Evolutionary conservation across 2,113 vertebrate genomes (phyloP), one percentile per base, ranked within the genome.

Genomic region (Eulemur rufifrons): DNA sequence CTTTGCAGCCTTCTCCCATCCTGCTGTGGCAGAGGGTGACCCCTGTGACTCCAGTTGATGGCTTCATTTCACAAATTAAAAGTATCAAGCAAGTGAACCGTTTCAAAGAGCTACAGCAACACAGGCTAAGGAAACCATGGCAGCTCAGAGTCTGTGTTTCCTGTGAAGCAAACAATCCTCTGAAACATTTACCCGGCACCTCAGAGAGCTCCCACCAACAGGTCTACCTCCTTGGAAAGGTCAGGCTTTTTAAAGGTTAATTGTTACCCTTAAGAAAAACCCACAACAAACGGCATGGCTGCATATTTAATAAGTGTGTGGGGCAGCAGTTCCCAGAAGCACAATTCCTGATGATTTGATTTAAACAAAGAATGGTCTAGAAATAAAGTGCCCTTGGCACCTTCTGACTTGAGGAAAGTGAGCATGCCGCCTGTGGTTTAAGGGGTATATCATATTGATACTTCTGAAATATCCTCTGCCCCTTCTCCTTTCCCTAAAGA

Each of bases 201-300:
- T 82, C 25, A 7, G 45, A 81, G 76, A 97, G 52, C 77, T 81
- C 89, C 77, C 14, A 15, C 9, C 61, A n/a, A 39, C 66, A 64
- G 23, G 20, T 61, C 89, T 66, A 50, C 45, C 59, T 95, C 91
- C 69, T 15, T 56, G 39, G 89, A 96, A 94, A 95, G 95, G 90
- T 94, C 93, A 96, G 63, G 27, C 63, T 86, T 83, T 89, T 94
- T 45, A 97, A 97, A 97, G 93, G 93, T 95, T 93, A 96, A 96
- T 96, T 96, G 87, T 87, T 96, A 94, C 68, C 80, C 95, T 96
- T 83, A 97, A 96, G 90, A 66, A 83, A 94, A 86, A 56, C 0
- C 0, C 45, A 32, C 82, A 95, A 87, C 37, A 92, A 89, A 94
- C 80, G 3, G 2, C 56, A 86, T 1, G 10, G 21, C 74, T 84